Conservation (phyloP, 2,113 vertebrate species). For the Xyliphius kryptos region DNA sequence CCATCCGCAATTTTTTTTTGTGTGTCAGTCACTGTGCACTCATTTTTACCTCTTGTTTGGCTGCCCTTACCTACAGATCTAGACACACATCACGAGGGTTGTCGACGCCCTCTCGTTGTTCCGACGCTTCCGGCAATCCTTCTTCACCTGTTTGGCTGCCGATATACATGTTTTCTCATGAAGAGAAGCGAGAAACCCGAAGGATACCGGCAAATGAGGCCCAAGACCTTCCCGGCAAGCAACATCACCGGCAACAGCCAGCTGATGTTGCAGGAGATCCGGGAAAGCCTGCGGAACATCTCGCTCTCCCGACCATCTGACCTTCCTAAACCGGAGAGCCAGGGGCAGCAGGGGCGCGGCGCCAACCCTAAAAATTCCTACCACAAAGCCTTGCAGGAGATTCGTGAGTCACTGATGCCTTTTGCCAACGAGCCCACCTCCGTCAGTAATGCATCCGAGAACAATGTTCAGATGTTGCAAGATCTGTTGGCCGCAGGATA, state of each 20-base stretch:
- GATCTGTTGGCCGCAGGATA: slow-evolving; percentile 80
- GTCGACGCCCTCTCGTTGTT: slow-evolving; percentile 16
- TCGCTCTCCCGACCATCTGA: slow-evolving; percentile 81
- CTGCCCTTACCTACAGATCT: background rate
- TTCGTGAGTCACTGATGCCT: slow-evolving; percentile 85
- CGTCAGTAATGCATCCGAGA: slow-evolving; percentile 65
- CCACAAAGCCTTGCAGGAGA: slow-evolving; percentile 90
- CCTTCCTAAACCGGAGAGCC: slow-evolving; percentile 77
- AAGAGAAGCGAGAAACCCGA: slow-evolving; percentile 96
- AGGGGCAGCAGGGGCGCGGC: slow-evolving; percentile 78
- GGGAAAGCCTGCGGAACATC: slow-evolving; percentile 85
- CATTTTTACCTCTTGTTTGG: background rate
- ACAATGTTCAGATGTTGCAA: slow-evolving; percentile 80
- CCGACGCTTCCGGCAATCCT: slow-evolving; percentile 45
- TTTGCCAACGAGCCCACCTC: slow-evolving; percentile 79
- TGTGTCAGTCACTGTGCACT: too few species aligned
- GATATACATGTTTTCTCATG: slow-evolving; percentile 88
- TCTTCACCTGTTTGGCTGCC: slow-evolving; percentile 60
- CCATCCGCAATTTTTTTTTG: too few species aligned
- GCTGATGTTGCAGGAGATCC: slow-evolving; percentile 96
- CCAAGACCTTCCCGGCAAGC: slow-evolving; percentile 95
- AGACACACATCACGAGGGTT: background rate
- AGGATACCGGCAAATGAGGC: slow-evolving; percentile 96
- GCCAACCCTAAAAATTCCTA: slow-evolving; percentile 78
- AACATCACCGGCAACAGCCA: slow-evolving; percentile 90